Conservation (phyloP, 2,888 invertebrate genomes). For the Cephus pygmeus region DNA sequence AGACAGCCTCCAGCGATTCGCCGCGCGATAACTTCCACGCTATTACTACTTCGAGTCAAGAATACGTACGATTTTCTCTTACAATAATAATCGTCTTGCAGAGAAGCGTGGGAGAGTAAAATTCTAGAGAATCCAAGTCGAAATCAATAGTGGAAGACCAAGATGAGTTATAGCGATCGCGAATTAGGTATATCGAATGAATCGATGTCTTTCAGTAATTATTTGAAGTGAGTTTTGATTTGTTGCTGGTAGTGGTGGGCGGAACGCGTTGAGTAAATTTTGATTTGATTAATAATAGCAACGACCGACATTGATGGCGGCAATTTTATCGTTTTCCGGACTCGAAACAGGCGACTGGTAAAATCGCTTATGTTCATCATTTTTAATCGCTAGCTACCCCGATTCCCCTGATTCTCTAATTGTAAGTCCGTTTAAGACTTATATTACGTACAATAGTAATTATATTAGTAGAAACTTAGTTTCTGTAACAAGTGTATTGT, state of each 20-base stretch:
- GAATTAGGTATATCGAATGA: not conserved
- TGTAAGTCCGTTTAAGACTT: conserved; percentile 42
- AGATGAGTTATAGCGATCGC: not conserved
- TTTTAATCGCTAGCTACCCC: conserved; percentile 32
- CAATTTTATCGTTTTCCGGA: not conserved
- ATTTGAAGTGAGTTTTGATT: not conserved
- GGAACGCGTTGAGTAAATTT: not conserved
- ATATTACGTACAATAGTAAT: conserved; percentile 56
- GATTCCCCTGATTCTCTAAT: conserved; percentile 35
- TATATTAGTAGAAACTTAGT: conserved; percentile 64
- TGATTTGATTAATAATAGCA: not conserved
- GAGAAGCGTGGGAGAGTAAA: not conserved
- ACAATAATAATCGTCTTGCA: not conserved
- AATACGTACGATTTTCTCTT: not conserved
- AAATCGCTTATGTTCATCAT: not conserved
- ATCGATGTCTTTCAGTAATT: not conserved
- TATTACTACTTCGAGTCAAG: not conserved
- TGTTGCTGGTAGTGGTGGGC: not conserved
- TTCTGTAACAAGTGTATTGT: conserved; percentile 65
- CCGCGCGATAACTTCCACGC: not conserved
- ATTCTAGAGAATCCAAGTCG: not conserved
- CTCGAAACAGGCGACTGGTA: not conserved
- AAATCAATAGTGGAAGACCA: not conserved
- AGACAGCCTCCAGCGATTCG: conserved; percentile 57
- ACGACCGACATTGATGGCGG: not conserved